Percentiles rank a stretch among this genome's conserved stretches.
Conservation (phyloP, 2,113 vertebrate species). For the Dolichotis patagonum region DNA sequence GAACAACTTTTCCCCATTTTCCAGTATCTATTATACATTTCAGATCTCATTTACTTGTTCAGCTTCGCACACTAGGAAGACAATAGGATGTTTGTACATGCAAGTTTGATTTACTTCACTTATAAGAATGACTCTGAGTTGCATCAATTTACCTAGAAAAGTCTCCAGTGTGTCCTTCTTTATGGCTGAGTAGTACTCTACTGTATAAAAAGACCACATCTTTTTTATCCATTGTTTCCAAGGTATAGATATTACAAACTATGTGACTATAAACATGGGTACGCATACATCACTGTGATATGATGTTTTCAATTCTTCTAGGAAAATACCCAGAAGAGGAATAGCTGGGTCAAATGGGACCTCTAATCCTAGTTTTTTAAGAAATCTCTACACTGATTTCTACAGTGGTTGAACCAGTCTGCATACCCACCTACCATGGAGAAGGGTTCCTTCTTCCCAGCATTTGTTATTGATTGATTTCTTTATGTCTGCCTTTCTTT, state of each 20-base stretch:
- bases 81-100: too few species aligned
- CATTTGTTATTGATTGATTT: not conserved
- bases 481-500: not conserved
- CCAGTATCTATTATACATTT: too few species aligned
- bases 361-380: not conserved
- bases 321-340: not conserved
- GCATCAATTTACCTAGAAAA: not conserved
- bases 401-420: not conserved
- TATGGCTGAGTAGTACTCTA: not conserved
- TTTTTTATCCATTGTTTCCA: not conserved
- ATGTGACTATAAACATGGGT: not conserved
- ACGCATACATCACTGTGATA: not conserved
- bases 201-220: not conserved
- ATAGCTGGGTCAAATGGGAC: not conserved
- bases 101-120: too few species aligned
- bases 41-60: too few species aligned
- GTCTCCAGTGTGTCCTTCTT: not conserved
- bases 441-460: not conserved
- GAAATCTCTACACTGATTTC: not conserved
- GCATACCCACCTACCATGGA: not conserved
- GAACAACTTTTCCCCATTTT: too few species aligned
- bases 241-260: not conserved
- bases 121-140: too few species aligned
- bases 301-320: not conserved
- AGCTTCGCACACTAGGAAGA: too few species aligned